A percentile compares a stretch with the other conserved stretches of the same genome.
Conservation (phyloP, 2,888 invertebrate species). For the Diploptera punctata region DNA sequence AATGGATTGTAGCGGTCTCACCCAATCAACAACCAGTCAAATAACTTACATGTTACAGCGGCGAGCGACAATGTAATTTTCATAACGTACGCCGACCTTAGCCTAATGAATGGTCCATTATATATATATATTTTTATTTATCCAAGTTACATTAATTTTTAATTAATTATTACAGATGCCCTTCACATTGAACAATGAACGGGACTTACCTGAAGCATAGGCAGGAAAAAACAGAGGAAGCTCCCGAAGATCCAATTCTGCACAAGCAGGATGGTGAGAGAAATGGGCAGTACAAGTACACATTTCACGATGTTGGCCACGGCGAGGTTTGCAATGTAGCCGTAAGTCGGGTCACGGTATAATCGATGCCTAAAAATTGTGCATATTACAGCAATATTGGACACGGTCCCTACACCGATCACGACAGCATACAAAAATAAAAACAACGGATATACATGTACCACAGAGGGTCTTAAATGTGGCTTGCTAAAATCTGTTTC, state of each 20-base stretch:
- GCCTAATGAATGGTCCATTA: too few species aligned
- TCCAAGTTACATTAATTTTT: too few species aligned
- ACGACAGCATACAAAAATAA: constrained; percentile 67
- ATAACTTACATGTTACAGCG: too few species aligned
- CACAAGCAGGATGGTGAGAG: constrained; percentile 69
- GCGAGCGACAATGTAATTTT: too few species aligned
- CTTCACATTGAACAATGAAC: too few species aligned
- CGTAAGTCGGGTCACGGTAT: constrained; percentile 68
- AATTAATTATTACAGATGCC: too few species aligned
- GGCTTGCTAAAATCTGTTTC: constrained; percentile 64
- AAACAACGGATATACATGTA: constrained; percentile 65
- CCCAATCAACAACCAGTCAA: too few species aligned
- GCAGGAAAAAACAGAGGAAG: constrained; percentile 72
- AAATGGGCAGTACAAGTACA: constrained; percentile 69
- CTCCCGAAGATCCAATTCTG: constrained; percentile 78
- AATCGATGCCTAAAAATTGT: constrained; percentile 57
- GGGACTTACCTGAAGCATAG: constrained; percentile 75
- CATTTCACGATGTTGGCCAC: constrained; percentile 72
- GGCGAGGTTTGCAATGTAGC: constrained; percentile 70
- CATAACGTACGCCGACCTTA: too few species aligned
- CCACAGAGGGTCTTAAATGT: constrained; percentile 63
- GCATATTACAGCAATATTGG: constrained; percentile 65
- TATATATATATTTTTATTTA: too few species aligned
- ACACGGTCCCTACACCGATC: constrained; percentile 61
- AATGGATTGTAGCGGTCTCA: too few species aligned